phyloP scores from a whole-genome alignment of 2,113 vertebrate genomes.

The Emberiza fucata region DNA sequence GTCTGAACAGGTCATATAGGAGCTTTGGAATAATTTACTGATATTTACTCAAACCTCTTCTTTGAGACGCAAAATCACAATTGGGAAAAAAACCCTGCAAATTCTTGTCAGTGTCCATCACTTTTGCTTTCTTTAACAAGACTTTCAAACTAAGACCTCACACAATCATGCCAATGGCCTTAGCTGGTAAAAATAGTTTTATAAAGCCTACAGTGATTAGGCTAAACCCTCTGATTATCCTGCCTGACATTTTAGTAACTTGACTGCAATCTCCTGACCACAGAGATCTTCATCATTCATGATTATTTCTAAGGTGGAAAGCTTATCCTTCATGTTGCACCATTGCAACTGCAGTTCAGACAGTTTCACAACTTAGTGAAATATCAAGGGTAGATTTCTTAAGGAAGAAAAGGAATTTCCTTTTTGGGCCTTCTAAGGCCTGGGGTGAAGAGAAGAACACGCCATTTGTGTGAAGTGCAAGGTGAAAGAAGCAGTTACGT shows the following conservation, averaged over 20 bases:
- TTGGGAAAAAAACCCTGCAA: neutral
- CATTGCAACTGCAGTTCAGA: neutral
- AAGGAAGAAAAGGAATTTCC: neutral
- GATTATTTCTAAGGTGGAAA: neutral
- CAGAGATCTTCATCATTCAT: neutral
- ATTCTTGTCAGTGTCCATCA: neutral
- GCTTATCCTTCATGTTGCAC: neutral
- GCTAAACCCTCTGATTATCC: neutral
- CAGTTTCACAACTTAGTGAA: neutral
- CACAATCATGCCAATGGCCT: neutral
- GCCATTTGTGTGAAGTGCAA: neutral
- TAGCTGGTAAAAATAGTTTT: neutral
- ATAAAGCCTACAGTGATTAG: neutral
- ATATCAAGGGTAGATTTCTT: neutral
- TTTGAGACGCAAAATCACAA: neutral
- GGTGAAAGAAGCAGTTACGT: neutral
- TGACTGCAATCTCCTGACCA: neutral
- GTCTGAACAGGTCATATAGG: neutral
- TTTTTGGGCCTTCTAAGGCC: neutral
- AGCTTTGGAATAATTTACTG: neutral
- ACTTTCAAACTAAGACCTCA: neutral
- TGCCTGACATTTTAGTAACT: neutral
- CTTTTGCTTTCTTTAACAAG: neutral
- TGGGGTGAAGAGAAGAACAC: neutral
- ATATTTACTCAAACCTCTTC: neutral